Base-by-base conservation (phyloP, 2,888 invertebrate genomes). In the Dione juno region DNA sequence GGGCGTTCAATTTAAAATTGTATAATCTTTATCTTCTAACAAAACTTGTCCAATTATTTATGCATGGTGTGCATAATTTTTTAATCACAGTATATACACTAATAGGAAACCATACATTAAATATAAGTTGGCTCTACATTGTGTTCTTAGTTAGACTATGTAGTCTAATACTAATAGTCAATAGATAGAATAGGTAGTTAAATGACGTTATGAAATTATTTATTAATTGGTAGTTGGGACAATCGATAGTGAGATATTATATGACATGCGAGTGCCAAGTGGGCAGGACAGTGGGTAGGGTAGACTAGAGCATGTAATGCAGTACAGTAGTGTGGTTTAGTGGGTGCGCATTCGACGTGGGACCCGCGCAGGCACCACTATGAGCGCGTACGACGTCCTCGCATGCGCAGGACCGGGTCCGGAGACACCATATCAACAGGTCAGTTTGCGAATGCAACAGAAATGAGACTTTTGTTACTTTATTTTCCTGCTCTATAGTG, bases 311-410 rank as follows among this genome's bases (percentile, higher is more conserved):
- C 96, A 96, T 95, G 92, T 90, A 85, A 92, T 89, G 89, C 86
- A 81, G 87, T 88, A 88, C 86, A 81, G 87, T 88, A 88, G 89
- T 89, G 76, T 87, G 87, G 90, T 90, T 82, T 88, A 92, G 93
- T 93, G 92, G 92, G 92, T 82, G 90, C 90, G 80, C 91, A 91
- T 92, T 96, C 97, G 68, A 97, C 97, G 85, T 97, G 97, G 97
- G 97, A 97, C 93, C 97, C 97, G 78, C 94, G 97, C 77, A 94
- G 97, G 70, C 97, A 97, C 86, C 96, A 97, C 94, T 97, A 97
- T 93, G 97, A 97, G 94, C 97, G 97, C 89, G 95, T 97, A 87
- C 96, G 96, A 83, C 95, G 96, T 81, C 94, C 95, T 79, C 83
- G 78, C 94, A 90, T 95, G 83, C 94, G 95, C 84, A 94, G 95